phyloP scores from a whole-genome alignment of 1,140 invertebrate genomes.

The Nomia melanderi region DNA sequence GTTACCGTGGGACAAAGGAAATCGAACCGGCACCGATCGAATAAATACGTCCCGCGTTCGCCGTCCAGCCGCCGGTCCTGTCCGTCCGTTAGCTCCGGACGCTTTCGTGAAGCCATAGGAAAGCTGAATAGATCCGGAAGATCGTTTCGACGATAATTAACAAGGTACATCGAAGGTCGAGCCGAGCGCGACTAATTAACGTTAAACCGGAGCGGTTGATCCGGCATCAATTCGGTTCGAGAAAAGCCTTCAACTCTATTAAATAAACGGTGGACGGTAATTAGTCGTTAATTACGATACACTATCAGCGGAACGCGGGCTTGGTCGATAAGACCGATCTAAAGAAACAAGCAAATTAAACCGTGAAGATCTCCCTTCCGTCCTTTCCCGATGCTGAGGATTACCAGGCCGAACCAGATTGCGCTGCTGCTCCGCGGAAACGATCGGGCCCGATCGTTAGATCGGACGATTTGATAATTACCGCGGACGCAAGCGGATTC shows the following conservation, averaged over 20 bases:
- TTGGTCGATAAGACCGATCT: neutral
- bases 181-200: slow-evolving; percentile 47
- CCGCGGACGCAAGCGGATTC: neutral
- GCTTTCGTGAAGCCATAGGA: slow-evolving; percentile 6
- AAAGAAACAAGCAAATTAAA: neutral
- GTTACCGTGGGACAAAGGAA: slow-evolving; percentile 39
- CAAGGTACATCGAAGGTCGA: slow-evolving; percentile 36
- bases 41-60: slow-evolving; percentile 37
- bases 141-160: slow-evolving; percentile 49
- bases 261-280: slow-evolving; percentile 30
- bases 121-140: slow-evolving; percentile 35
- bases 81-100: neutral
- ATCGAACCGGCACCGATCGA: slow-evolving; percentile 1
- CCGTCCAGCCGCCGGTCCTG: neutral
- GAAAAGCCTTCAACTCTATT: slow-evolving; percentile 33
- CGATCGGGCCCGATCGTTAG: neutral
- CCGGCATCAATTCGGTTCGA: slow-evolving; percentile 1
- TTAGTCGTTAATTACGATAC: slow-evolving; percentile 51
- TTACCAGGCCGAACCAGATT: neutral
- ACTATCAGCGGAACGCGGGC: neutral
- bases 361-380: neutral
- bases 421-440: neutral
- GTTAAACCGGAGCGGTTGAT: slow-evolving; percentile 19
- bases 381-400: neutral
- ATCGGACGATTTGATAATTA: neutral